These are phyloP conservation scores for Eupristina koningsbergeri DNA, from an alignment of 1,140 invertebrate genomes.

Conservation along the genomic window DNA sequence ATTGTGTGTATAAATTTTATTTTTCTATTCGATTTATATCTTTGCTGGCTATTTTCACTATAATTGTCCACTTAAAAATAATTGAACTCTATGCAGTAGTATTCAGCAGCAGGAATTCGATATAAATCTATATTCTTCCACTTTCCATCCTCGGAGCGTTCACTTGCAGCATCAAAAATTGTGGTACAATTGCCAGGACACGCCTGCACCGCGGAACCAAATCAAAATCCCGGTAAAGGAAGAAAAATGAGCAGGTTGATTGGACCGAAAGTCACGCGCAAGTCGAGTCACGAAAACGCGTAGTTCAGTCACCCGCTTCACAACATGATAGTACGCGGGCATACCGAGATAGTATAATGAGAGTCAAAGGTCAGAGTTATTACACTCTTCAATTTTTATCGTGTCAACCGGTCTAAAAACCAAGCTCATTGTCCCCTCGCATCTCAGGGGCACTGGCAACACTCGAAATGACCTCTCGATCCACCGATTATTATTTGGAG, in stretches of 20 bases:
- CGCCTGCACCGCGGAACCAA: neutral
- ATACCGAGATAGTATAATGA: constrained; percentile 9
- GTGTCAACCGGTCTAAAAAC: neutral
- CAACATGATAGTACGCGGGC: constrained; percentile 11
- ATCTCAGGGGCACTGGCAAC: neutral
- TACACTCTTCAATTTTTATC: constrained; percentile 37
- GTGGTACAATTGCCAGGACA: no score
- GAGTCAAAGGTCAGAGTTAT: constrained; percentile 12
- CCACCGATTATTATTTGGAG: constrained; percentile 13
- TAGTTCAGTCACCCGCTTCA: neutral
- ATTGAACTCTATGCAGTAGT: no score
- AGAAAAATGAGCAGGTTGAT: neutral
- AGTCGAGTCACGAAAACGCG: neutral
- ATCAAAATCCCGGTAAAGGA: neutral
- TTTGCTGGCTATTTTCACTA: no score
- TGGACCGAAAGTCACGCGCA: neutral
- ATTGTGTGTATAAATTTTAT: no score
- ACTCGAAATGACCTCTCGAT: neutral
- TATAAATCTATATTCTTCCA: no score
- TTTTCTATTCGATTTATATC: no score
- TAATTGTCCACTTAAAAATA: no score
- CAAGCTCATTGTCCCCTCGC: neutral
- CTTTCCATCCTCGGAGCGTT: no score
- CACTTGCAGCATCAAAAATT: no score
- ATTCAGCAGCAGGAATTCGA: no score